These are phyloP conservation scores for Tetrapedia diversipes DNA, from an alignment of 2,888 invertebrate genomes.

Conservation along the genomic window DNA sequence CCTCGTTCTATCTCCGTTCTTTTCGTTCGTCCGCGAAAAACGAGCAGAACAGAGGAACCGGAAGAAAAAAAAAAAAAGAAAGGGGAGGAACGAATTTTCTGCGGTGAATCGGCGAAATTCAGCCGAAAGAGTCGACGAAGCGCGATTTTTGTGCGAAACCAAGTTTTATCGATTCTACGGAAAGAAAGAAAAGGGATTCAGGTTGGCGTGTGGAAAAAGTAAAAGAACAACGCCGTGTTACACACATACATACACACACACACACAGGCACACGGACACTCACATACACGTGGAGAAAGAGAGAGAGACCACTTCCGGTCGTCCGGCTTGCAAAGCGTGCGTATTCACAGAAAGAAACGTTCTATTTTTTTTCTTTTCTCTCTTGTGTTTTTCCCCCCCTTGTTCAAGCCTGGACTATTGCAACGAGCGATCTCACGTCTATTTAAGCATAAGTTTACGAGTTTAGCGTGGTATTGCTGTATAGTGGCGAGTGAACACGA, in stretches of 20 bases:
- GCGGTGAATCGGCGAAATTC: not conserved
- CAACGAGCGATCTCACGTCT: conserved; percentile 82
- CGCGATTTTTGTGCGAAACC: too few relatives aligned
- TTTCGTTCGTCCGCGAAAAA: conserved; percentile 7
- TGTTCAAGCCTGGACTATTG: conserved; percentile 79
- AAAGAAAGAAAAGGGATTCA: not conserved
- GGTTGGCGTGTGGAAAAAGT: too few relatives aligned
- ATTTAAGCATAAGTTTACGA: conserved; percentile 76
- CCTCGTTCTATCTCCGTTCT: not conserved
- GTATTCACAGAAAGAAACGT: conserved; percentile 9
- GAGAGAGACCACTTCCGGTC: conserved; percentile 23
- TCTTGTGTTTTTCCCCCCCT: conserved; percentile 38
- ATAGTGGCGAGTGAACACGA: conserved; percentile 78
- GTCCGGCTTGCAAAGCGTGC: conserved; percentile 24
- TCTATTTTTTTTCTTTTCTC: too few relatives aligned
- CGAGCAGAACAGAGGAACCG: too few relatives aligned
- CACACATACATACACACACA: too few relatives aligned
- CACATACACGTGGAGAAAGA: too few relatives aligned
- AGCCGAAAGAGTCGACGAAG: too few relatives aligned
- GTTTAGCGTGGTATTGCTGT: conserved; percentile 79
- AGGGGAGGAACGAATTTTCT: not conserved
- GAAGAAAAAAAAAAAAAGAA: not conserved
- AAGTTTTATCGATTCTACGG: too few relatives aligned
- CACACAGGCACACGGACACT: too few relatives aligned
- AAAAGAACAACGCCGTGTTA: too few relatives aligned